phyloP scores from a whole-genome alignment of 2,113 vertebrate species.

The Triplophysa rosa region DNA sequence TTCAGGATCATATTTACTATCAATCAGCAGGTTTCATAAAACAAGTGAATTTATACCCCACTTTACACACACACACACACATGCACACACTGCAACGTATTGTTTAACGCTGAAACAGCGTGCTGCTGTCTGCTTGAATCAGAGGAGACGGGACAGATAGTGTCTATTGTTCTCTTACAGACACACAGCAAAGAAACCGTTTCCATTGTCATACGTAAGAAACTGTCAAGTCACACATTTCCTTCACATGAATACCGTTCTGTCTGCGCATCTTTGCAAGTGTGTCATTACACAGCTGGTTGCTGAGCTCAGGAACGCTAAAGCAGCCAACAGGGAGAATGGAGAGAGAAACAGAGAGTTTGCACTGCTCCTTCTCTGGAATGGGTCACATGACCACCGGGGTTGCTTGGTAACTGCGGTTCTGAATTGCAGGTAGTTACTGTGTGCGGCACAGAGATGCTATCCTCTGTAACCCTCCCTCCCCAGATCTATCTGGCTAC shows the following conservation, averaged over 20 bases:
- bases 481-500: background rate
- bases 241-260: conserved; percentile 14
- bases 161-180: conserved; percentile 45
- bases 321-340: conserved; percentile 22
- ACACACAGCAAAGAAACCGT: conserved; percentile 9
- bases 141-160: conserved; percentile 45
- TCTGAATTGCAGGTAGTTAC: conserved; percentile 42
- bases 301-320: conserved; percentile 49
- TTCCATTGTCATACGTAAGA: conserved; percentile 34
- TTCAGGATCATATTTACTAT: conserved; percentile 8
- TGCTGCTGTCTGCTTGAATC: conserved; percentile 34
- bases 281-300: conserved; percentile 21
- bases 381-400: conserved; percentile 42
- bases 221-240: conserved; percentile 20
- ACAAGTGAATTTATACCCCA: conserved; percentile 20
- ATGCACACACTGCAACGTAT: conserved; percentile 29
- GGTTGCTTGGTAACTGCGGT: conserved; percentile 53
- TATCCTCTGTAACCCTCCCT: background rate
- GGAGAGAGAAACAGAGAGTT: background rate
- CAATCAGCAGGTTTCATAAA: conserved; percentile 39
- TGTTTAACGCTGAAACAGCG: conserved; percentile 46
- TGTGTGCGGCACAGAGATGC: conserved; percentile 26
- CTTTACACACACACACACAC: conserved; percentile 14
- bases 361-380: conserved; percentile 5
- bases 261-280: conserved; percentile 24